Percentiles rank a stretch among this genome's conserved stretches.
These are phyloP conservation scores for Rotaria sp. DNA, from an alignment of 2,888 invertebrate species.

Conservation along the genomic window DNA sequence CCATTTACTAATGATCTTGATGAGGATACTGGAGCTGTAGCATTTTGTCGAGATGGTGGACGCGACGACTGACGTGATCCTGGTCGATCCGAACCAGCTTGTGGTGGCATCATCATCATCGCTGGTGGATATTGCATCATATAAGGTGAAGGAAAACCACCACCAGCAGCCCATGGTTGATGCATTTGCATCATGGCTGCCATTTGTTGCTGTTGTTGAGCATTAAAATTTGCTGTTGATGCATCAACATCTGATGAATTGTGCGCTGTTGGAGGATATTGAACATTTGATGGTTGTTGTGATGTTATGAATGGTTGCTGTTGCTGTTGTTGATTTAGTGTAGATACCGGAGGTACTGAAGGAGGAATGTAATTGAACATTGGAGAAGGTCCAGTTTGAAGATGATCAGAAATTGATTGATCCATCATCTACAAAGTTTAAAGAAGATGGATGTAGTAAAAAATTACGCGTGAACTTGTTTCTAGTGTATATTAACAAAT, in stretches of 20 bases:
- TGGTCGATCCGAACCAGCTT: not conserved
- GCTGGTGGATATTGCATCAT: not conserved
- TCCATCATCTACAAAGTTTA: not conserved
- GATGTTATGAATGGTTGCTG: not conserved
- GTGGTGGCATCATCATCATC: not conserved
- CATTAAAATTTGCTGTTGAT: not conserved
- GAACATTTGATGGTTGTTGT: not conserved
- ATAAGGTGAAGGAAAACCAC: not conserved
- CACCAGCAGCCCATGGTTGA: not conserved
- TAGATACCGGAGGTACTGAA: not conserved
- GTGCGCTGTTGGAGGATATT: not conserved
- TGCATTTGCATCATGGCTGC: conserved; percentile 2
- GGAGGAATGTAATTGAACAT: not conserved
- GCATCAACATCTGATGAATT: not conserved
- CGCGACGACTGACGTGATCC: not conserved
- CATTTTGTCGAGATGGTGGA: conserved; percentile 6
- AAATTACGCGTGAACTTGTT: too few relatives aligned
- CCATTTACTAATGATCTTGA: not conserved
- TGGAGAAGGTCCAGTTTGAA: not conserved
- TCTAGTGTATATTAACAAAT: not conserved
- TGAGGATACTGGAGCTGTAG: not conserved
- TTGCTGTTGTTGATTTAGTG: not conserved
- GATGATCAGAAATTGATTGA: not conserved
- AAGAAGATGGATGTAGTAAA: too few relatives aligned
- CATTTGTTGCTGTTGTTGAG: not conserved